Percentiles rank a stretch among this genome's conserved stretches.
phyloP scores from a whole-genome alignment of 2,797 vertebrate species.

The Hydrocynus forskahlii region DNA sequence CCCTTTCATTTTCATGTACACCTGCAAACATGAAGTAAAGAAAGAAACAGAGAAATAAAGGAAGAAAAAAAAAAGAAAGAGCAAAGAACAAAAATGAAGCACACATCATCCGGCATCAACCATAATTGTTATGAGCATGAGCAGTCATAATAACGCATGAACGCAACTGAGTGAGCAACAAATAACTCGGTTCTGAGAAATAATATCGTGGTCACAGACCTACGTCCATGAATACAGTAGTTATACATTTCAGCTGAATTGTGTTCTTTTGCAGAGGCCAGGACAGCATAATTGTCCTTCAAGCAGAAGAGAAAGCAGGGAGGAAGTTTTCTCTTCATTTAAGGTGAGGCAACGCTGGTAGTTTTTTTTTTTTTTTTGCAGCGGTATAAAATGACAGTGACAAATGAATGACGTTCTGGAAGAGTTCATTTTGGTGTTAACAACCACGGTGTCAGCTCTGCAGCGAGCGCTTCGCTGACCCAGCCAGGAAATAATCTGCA shows the following conservation, averaged over 20 bases:
- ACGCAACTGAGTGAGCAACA: neutral
- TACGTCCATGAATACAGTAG: neutral
- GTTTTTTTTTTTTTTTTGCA: neutral
- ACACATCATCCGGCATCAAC: no score
- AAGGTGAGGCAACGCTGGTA: neutral
- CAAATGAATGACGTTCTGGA: conserved; percentile 43
- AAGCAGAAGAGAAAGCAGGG: neutral
- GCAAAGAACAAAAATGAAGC: neutral
- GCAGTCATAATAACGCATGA: neutral
- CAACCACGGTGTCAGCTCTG: conserved; percentile 49
- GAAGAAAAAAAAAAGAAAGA: neutral
- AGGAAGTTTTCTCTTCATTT: neutral
- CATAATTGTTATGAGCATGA: neutral
- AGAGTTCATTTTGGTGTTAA: conserved; percentile 56
- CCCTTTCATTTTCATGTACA: no score
- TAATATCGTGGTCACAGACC: neutral
- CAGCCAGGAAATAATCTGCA: conserved; percentile 51
- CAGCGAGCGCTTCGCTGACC: conserved; percentile 43
- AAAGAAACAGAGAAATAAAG: neutral
- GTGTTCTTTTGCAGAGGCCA: neutral
- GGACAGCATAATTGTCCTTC: neutral
- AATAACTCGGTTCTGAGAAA: neutral
- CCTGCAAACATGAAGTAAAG: neutral
- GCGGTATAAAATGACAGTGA: conserved; percentile 43
- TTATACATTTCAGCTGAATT: neutral